Percentiles rank a stretch among this genome's conserved stretches.
Evolutionary conservation across 2,888 invertebrate species (phyloP).

Genomic region (Eupithecia exiguata): DNA sequence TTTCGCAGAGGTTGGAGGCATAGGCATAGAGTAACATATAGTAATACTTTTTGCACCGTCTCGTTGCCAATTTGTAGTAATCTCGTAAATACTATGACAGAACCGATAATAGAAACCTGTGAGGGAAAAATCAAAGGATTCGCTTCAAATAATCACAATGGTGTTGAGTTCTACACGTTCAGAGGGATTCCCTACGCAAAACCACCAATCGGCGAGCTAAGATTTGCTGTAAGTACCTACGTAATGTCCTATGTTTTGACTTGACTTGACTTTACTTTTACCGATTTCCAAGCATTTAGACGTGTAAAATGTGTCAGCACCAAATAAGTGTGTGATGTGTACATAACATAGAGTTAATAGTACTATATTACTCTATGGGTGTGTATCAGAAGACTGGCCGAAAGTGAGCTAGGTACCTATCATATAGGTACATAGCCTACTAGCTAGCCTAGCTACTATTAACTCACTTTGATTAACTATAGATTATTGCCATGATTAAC

Average conservation of each 20-base stretch:
- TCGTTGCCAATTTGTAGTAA: constrained; percentile 5
- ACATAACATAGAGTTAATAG: too few species aligned
- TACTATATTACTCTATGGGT: too few species aligned
- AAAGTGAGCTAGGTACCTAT: too few species aligned
- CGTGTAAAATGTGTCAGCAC: too few species aligned
- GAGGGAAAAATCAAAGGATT: constrained; percentile 80
- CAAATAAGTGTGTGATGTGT: too few species aligned
- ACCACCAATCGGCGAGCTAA: constrained; percentile 72
- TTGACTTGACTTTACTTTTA: background rate
- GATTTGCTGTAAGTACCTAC: constrained; percentile 60
- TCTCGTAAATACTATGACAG: constrained; percentile 47
- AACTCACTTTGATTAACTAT: too few species aligned
- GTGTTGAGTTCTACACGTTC: constrained; percentile 61
- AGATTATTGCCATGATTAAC: too few species aligned
- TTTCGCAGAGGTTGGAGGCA: constrained; percentile 3
- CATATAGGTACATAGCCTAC: too few species aligned
- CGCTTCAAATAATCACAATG: constrained; percentile 62
- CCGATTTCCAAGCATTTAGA: background rate
- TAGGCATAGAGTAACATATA: background rate
- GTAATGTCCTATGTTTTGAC: background rate
- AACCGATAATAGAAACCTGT: constrained; percentile 60
- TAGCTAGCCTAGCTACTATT: too few species aligned
- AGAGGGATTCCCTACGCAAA: constrained; percentile 81
- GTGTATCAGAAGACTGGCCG: too few species aligned
- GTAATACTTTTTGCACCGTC: constrained; percentile 8